Evolutionary conservation across 2,888 invertebrate species (phyloP), one percentile per base, ranked within the genome.

Genomic region (Dicyrtoma fusca): DNA sequence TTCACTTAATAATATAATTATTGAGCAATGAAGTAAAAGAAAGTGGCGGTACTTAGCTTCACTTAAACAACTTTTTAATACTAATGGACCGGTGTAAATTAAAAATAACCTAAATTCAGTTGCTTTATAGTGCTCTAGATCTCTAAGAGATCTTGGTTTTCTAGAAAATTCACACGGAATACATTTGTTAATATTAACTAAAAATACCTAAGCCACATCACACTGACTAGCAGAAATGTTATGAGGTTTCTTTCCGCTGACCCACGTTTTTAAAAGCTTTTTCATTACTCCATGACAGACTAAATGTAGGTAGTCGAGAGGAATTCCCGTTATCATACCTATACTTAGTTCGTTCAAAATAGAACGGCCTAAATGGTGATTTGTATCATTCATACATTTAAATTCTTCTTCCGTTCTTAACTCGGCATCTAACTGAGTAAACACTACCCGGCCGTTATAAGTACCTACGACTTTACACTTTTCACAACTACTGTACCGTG

Each of bases 61-160:
- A 4, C 21, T 13, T 21, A 57, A 57, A 21, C 19, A 8, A 4
- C 13, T 8, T 14, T 57, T 19, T 57, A 57, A 21, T 21, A 57
- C 57, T 6, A 23, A 19, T 10, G 23, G 23, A 57, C 57, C 23
- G 23, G 14, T 17, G 14, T 57, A 57, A 19, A 57, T 8, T 23
- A 57, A 57, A 57, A 57, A 57, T 10, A 21, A 57, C 6, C 57
- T 4, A 21, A 57, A 57, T 23, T 57, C 57, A 11, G 57, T 57
- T 4, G 57, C 57, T 21, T 57, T 57, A 11, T 6, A 57, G 4
- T 21, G 14, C 6, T 57, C 19, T 17, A 57, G 11, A 13, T 57
- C 57, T 17, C 8, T 6, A 10, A 57, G 11, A 19, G 21, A 19
- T 19, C 57, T 4, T 10, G 57, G 57, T 57, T 57, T 57, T 6